phyloP scores from a whole-genome alignment of 2,113 vertebrate species.

The Hipposideros armiger region DNA sequence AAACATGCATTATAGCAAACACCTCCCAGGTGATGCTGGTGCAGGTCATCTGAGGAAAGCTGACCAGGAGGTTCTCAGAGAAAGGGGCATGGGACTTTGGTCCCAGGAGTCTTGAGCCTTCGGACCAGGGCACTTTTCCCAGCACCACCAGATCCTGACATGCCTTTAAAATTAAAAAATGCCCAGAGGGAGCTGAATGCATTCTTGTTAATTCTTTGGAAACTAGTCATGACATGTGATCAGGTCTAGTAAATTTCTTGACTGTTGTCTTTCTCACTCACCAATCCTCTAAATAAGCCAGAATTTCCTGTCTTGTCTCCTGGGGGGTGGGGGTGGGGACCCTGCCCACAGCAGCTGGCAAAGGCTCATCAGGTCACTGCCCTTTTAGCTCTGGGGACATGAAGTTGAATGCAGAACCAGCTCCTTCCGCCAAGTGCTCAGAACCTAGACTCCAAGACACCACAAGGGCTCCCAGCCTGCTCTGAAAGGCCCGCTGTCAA shows the following conservation, averaged over 20 bases:
- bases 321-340: neutral
- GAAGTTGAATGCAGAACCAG: neutral
- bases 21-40: neutral
- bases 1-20: neutral
- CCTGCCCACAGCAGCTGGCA: neutral
- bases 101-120: neutral
- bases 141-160: no score
- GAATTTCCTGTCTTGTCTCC: neutral
- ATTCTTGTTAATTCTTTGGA: neutral
- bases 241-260: neutral
- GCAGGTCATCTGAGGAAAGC: neutral
- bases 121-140: neutral
- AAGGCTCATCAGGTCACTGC: accelerated
- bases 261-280: neutral
- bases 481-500: neutral
- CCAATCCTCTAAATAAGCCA: neutral
- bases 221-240: neutral
- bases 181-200: accelerated
- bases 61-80: neutral
- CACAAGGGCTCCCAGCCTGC: accelerated
- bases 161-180: neutral
- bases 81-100: neutral
- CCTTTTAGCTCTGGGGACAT: neutral
- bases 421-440: accelerated
- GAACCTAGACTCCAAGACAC: neutral